Conservation (phyloP, 2,797 vertebrate genomes). For the Anabas testudineus region DNA sequence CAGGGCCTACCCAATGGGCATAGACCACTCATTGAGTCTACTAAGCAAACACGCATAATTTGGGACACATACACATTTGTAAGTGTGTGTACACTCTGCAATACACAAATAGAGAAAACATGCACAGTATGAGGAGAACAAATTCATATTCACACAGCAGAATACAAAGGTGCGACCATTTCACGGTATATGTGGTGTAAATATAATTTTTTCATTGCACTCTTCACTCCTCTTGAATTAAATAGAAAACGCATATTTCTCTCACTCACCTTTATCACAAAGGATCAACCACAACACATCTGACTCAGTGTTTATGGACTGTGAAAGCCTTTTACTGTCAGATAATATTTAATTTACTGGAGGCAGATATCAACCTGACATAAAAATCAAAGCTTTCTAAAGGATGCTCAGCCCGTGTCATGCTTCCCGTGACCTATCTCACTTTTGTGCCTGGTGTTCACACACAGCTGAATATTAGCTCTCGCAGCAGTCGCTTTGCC, state of each 20-base stretch:
- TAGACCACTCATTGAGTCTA: constrained; percentile 41
- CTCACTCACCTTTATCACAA: neutral
- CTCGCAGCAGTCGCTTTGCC: constrained; percentile 37
- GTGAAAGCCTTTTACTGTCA: constrained; percentile 15
- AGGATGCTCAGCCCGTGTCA: neutral
- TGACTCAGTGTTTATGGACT: neutral
- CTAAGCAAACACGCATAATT: constrained; percentile 50
- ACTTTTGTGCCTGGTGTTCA: constrained; percentile 16
- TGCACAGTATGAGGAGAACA: neutral
- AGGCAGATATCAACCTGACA: constrained; percentile 16
- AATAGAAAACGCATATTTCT: neutral
- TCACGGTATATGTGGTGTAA: constrained; percentile 8
- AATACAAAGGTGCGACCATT: neutral
- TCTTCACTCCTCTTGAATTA: neutral
- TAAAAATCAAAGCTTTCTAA: constrained; percentile 25
- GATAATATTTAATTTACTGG: constrained; percentile 17
- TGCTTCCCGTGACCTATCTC: constrained; percentile 9
- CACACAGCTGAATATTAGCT: constrained; percentile 47
- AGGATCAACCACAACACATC: constrained; percentile 10
- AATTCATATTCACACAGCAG: constrained; percentile 3
- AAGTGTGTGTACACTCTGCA: neutral
- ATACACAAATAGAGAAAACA: constrained; percentile 4
- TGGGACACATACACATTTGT: constrained; percentile 3
- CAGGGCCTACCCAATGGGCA: constrained; percentile 60
- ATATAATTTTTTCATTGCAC: neutral